Percentiles rank a stretch among this genome's conserved stretches.
Evolutionary conservation across 2,797 vertebrate genomes (phyloP).

Genomic region (Knipowitschia caucasica): DNA sequence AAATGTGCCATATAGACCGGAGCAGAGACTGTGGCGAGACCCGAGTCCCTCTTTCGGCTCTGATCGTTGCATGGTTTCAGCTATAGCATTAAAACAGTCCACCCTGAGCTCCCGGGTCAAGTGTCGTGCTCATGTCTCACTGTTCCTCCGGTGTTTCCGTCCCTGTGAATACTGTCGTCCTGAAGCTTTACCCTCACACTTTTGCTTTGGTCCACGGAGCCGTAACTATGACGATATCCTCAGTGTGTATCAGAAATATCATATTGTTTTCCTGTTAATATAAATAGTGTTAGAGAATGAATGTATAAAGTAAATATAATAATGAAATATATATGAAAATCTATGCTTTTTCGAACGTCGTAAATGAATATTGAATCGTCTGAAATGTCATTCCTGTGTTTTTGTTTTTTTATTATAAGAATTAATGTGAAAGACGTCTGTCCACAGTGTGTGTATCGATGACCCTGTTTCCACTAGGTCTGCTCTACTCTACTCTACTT

Average conservation of each 20-base stretch:
- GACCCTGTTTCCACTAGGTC: no score
- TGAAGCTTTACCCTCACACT: constrained; percentile 72
- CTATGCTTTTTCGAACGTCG: constrained; percentile 73
- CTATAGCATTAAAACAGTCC: no score
- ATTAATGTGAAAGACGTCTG: constrained; percentile 39
- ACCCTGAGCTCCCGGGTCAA: no score
- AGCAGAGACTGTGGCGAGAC: no score
- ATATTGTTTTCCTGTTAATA: constrained; percentile 78
- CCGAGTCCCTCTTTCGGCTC: no score
- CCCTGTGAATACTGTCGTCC: constrained; percentile 63
- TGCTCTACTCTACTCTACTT: no score
- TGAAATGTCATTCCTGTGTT: constrained; percentile 73
- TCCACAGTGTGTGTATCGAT: constrained; percentile 38
- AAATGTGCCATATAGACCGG: no score
- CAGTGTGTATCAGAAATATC: constrained; percentile 25
- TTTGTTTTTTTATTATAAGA: constrained; percentile 36
- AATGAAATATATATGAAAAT: constrained; percentile 74
- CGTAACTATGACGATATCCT: constrained; percentile 21
- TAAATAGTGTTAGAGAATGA: constrained; percentile 83
- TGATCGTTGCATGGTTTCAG: no score
- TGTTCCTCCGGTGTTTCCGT: no score
- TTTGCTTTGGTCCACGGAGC: constrained; percentile 65
- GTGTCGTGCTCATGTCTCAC: no score
- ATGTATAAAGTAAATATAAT: constrained; percentile 81
- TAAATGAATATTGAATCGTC: constrained; percentile 65